A percentile compares a stretch with the other conserved stretches of the same genome.
Conservation (phyloP, 2,888 invertebrate genomes). For the Drosophila recens region DNA sequence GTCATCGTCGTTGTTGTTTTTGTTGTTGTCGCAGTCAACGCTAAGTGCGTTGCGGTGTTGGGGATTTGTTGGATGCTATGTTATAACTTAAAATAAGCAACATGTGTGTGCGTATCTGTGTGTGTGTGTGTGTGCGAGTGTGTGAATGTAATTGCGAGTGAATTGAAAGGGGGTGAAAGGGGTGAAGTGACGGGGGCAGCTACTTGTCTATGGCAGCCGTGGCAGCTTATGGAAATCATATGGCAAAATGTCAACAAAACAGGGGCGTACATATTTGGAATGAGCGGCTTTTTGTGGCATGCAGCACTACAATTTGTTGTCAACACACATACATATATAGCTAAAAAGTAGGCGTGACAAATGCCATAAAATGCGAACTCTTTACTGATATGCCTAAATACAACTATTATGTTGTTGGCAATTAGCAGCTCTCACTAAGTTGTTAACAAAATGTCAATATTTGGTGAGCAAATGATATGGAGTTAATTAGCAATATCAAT, state of each 20-base stretch:
- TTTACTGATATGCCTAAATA: conserved; percentile 37
- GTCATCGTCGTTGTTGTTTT: conserved; percentile 1
- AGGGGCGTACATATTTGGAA: conserved; percentile 64
- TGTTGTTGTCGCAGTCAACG: conserved; percentile 39
- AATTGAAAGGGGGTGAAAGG: conserved; percentile 4
- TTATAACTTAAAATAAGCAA: conserved; percentile 75
- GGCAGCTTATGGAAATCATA: conserved; percentile 79
- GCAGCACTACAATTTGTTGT: conserved; percentile 57
- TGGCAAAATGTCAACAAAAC: conserved; percentile 76
- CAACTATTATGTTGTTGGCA: conserved; percentile 25
- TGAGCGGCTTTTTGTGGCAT: conserved; percentile 65
- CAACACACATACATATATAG: conserved; percentile 41
- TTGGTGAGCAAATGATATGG: neutral
- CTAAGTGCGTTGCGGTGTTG: conserved; percentile 78
- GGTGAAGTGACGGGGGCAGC: conserved; percentile 24
- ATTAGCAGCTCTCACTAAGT: conserved; percentile 42
- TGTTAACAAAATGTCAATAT: conserved; percentile 43
- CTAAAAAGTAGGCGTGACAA: conserved; percentile 47
- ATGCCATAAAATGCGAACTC: conserved; percentile 55
- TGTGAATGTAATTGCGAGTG: conserved; percentile 32
- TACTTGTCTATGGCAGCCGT: conserved; percentile 74
- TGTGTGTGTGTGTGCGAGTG: conserved; percentile 19
- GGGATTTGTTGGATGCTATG: conserved; percentile 71
- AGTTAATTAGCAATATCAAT: neutral
- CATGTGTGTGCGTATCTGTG: conserved; percentile 59